Evolutionary conservation across 1,140 invertebrate species (phyloP).

Genomic region (Zaprionus davidi): DNA sequence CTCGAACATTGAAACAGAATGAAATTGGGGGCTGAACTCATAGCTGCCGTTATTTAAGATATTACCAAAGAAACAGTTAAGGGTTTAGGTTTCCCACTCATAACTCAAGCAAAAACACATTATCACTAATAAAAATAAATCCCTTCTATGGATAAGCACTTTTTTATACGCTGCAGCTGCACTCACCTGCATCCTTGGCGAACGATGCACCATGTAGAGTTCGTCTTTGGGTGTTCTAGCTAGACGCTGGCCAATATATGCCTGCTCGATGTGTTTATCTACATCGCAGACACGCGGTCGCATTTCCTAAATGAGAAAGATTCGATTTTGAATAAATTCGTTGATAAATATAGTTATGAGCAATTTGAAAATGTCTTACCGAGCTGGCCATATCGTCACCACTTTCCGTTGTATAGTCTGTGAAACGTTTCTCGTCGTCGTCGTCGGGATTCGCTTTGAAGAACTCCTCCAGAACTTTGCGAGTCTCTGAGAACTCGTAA

Average conservation of each 20-base stretch:
- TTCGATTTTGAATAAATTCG: neutral
- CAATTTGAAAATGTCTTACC: slow-evolving; percentile 3
- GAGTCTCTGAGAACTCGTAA: slow-evolving; percentile 95
- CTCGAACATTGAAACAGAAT: too few species aligned
- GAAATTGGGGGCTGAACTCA: too few species aligned
- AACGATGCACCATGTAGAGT: slow-evolving; percentile 78
- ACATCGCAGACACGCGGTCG: slow-evolving; percentile 47
- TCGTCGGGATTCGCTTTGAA: slow-evolving; percentile 90
- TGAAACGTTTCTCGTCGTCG: slow-evolving; percentile 85
- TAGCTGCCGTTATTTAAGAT: too few species aligned
- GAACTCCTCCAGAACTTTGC: slow-evolving; percentile 95
- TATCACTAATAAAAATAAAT: too few species aligned
- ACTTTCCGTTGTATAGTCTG: slow-evolving; percentile 75
- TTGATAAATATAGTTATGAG: neutral
- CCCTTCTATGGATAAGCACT: too few species aligned
- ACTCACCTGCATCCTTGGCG: slow-evolving; percentile 72
- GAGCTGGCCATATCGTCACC: slow-evolving; percentile 79
- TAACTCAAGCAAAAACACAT: too few species aligned
- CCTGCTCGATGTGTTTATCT: slow-evolving; percentile 67
- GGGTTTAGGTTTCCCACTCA: slow-evolving; percentile 18
- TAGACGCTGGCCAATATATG: slow-evolving; percentile 81
- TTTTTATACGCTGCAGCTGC: neutral
- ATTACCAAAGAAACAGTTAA: too few species aligned
- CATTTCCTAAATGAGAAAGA: slow-evolving; percentile 28
- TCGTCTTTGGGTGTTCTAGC: slow-evolving; percentile 83